A percentile compares a stretch with the other conserved stretches of the same genome.
Conservation (phyloP, 2,113 vertebrate species). For the Oxyruncus cristatus region DNA sequence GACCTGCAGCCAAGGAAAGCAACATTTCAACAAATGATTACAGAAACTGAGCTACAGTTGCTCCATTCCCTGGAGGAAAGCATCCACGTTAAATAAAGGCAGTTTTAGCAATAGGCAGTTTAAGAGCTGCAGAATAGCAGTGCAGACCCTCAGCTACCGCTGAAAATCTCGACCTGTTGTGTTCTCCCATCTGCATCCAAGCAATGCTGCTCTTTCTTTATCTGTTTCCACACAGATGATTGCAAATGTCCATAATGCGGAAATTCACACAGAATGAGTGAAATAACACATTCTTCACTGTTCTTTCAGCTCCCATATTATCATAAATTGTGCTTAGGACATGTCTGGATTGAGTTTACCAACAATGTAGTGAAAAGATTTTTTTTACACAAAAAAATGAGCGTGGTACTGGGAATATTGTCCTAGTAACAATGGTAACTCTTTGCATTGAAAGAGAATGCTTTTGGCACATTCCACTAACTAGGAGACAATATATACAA, state of each 20-base stretch:
- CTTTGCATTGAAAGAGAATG: not conserved
- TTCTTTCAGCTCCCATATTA: not conserved
- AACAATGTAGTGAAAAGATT: not conserved
- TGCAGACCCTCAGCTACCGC: not conserved
- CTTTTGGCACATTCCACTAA: not conserved
- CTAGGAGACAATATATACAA: not conserved
- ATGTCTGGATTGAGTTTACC: not conserved
- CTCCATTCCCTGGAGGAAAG: not conserved
- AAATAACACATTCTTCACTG: not conserved
- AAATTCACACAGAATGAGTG: not conserved
- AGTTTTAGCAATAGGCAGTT: not conserved
- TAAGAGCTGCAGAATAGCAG: not conserved
- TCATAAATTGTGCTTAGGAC: not conserved
- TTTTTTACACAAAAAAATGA: not conserved
- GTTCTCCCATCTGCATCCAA: not conserved
- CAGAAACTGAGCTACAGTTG: not conserved
- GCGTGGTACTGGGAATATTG: not conserved
- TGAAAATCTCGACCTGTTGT: not conserved
- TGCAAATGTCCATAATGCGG: not conserved
- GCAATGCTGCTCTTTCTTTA: not conserved
- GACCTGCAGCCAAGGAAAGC: not conserved
- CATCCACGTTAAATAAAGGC: fast-evolving
- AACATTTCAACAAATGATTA: not conserved
- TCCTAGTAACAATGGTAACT: not conserved
- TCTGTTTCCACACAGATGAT: not conserved